Percentiles rank a stretch among this genome's conserved stretches.
These are phyloP conservation scores for Myiothlypis chrysogaster DNA, from an alignment of 2,797 vertebrate genomes.

Conservation along the genomic window DNA sequence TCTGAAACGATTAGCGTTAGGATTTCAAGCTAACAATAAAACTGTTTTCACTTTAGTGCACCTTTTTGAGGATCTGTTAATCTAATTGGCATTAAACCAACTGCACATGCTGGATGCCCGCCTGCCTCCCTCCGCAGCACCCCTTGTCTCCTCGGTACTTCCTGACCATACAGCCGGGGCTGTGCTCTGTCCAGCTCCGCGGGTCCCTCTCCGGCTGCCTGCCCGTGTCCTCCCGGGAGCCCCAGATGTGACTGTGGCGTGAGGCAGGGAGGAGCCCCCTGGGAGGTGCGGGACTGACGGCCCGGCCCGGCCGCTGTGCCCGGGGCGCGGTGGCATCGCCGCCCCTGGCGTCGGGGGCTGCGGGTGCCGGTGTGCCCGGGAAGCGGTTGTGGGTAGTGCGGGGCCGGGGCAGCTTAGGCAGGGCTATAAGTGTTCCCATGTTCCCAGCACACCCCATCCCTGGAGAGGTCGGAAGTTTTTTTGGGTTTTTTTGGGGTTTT, in stretches of 20 bases:
- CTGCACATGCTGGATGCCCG: background rate
- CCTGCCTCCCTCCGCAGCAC: background rate
- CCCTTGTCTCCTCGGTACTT: background rate
- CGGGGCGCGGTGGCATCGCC: background rate
- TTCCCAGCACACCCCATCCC: background rate
- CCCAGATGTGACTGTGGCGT: slow-evolving; percentile 67
- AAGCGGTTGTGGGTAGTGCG: background rate
- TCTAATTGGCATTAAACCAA: background rate
- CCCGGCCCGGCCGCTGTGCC: background rate
- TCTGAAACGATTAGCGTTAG: slow-evolving; percentile 27
- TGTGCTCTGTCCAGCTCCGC: background rate
- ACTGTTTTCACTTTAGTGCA: slow-evolving; percentile 11
- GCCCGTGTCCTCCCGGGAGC: background rate
- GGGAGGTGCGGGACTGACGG: background rate
- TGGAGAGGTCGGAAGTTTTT: background rate
- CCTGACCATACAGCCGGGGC: background rate
- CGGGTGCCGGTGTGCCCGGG: background rate
- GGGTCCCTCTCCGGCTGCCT: background rate
- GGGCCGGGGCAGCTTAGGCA: background rate
- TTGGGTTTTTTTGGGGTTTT: too few relatives aligned
- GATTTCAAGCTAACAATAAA: slow-evolving; percentile 2
- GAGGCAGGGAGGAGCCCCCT: slow-evolving; percentile 58
- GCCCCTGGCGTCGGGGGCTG: background rate
- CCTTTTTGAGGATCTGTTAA: background rate
- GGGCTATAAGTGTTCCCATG: background rate